Evolutionary conservation across 1,140 invertebrate genomes (phyloP).

Genomic region (Drosophila sucinea): DNA sequence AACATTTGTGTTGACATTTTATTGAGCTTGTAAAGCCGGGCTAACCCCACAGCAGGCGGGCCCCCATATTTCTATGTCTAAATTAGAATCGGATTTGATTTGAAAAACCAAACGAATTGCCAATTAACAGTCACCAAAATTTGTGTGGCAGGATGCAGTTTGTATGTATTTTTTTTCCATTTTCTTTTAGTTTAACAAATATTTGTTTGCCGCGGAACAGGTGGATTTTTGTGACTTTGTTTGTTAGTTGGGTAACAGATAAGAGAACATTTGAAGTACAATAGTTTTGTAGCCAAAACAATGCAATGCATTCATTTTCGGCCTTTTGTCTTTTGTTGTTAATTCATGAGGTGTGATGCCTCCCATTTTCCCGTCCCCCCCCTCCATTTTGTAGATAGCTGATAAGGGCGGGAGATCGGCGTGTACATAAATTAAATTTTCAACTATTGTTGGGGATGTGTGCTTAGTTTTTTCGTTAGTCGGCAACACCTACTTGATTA

Average conservation of each 20-base stretch:
- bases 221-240: neutral
- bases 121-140: conserved; percentile 8
- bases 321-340: conserved; percentile 63
- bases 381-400: conserved; percentile 35
- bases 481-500: conserved; percentile 78
- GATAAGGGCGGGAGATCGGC: conserved; percentile 28
- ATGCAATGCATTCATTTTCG: conserved; percentile 68
- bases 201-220: neutral
- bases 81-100: conserved; percentile 56
- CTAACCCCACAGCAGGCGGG: conserved; percentile 57
- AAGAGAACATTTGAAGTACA: conserved; percentile 11
- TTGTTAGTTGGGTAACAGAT: neutral
- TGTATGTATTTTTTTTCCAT: neutral
- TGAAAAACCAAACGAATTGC: neutral
- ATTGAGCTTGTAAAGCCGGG: conserved; percentile 58
- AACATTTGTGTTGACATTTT: conserved; percentile 79
- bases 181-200: neutral
- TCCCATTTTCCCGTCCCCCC: conserved; percentile 12
- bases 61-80: conserved; percentile 63
- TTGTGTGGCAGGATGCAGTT: conserved; percentile 41
- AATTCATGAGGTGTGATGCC: conserved; percentile 77
- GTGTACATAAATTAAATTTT: conserved; percentile 55
- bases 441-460: conserved; percentile 1
- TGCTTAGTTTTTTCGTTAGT: conserved; percentile 12
- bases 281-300: conserved; percentile 30